These are phyloP conservation scores for Leiothrix lutea DNA, from an alignment of 2,113 vertebrate species.

Conservation along the genomic window DNA sequence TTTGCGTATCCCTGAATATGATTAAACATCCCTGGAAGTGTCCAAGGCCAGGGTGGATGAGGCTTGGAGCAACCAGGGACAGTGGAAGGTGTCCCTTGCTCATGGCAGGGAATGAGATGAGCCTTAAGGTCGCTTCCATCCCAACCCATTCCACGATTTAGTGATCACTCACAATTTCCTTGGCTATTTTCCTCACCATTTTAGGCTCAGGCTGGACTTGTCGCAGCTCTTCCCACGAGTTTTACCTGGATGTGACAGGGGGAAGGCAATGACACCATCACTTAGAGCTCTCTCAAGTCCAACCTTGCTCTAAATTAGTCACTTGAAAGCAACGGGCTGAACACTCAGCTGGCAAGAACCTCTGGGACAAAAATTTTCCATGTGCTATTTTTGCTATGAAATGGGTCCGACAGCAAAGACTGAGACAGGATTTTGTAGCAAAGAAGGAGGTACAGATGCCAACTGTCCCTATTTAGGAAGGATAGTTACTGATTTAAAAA, in stretches of 20 bases:
- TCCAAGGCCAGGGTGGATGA: background rate
- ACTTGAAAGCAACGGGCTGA: background rate
- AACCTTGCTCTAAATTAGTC: constrained; percentile 15
- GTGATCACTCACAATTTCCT: background rate
- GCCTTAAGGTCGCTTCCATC: background rate
- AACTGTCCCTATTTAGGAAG: constrained; percentile 46
- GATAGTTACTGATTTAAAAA: background rate
- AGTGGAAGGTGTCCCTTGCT: background rate
- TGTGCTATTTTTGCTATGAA: constrained; percentile 52
- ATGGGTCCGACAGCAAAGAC: constrained; percentile 34
- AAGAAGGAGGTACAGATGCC: constrained; percentile 13
- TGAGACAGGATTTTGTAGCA: constrained; percentile 41
- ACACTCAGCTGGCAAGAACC: constrained; percentile 55
- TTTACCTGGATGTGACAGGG: background rate
- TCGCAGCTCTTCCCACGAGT: background rate
- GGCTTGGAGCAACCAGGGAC: background rate
- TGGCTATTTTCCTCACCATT: fast-evolving
- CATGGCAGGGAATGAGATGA: background rate
- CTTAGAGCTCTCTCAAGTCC: background rate
- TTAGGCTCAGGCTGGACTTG: background rate
- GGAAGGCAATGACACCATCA: background rate
- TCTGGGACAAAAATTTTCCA: constrained; percentile 68
- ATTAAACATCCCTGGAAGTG: background rate
- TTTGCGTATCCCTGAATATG: background rate
- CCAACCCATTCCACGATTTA: background rate